A percentile compares a stretch with the other conserved stretches of the same genome.
These are phyloP conservation scores for Tenthredo scrophulariae DNA, from an alignment of 2,888 invertebrate species.

Conservation along the genomic window DNA sequence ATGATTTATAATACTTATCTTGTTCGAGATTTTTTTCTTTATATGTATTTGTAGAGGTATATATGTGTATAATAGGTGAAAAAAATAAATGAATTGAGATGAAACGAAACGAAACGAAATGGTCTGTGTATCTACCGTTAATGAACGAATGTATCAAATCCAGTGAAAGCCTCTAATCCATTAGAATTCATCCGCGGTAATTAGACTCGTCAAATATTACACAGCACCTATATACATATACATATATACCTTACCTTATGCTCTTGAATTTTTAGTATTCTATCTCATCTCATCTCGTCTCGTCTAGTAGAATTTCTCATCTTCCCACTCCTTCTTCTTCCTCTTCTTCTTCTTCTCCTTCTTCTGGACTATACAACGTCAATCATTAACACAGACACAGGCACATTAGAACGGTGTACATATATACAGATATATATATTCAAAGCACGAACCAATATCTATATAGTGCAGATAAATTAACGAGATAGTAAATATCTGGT, in stretches of 20 bases:
- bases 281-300: neutral
- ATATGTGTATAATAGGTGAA: neutral
- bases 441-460: neutral
- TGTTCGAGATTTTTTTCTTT: neutral
- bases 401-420: neutral
- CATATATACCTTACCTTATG: neutral
- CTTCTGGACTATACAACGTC: neutral
- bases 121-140: constrained; percentile 16
- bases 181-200: constrained; percentile 33
- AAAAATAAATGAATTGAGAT: neutral
- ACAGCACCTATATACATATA: neutral
- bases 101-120: neutral
- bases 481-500: neutral
- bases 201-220: constrained; percentile 17
- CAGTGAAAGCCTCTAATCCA: constrained; percentile 40
- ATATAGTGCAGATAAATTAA: constrained; percentile 4
- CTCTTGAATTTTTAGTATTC: neutral
- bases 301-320: neutral
- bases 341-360: neutral
- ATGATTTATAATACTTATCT: neutral
- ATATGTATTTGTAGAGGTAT: neutral
- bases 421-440: neutral
- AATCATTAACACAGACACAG: neutral
- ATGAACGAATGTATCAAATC: constrained; percentile 28
- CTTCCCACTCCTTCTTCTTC: no score